Base-by-base conservation (phyloP, 64 coral and sea anemone species). In the Montipora cactus region DNA sequence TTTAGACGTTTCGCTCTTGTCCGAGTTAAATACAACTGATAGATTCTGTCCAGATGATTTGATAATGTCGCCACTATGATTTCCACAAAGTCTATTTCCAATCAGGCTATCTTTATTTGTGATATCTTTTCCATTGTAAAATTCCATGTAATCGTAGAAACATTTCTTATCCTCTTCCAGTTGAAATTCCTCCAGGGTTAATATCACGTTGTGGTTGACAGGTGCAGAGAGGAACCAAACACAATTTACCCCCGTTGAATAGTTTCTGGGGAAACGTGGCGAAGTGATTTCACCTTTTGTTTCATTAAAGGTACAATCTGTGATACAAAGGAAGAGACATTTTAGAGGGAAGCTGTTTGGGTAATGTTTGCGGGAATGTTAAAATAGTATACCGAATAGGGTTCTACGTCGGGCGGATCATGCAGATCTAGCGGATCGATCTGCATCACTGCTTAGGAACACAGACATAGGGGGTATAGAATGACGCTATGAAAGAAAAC, bases 101-200 rank as follows among this genome's bases (percentile, higher is more conserved):
- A 94, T 46, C 64, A 70, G 58, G 7, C 19, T 15, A 15, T 89
- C 68, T 15, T 84, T 23, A 0, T 79, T 70, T 1, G 77, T 71
- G 0, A 55, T 59, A 19, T 48, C 47, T 70, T 91, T 87, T 23
- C 95, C 95, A 59, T 97, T 84, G n/a, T 78, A 94, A 25, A 97
- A 16, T 18, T 90, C 72, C 25, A 97, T 49, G n/a, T 79, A 97
- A 89, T 97, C 95, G 46, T 97, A 97, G 57, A 94, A 94, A 55
- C 95, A 97, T 81, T 97, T 97, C 58, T 97, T 97, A 78, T 97
- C 95, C 44, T 70, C 71, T 5, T 97, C 92, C 23, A 97, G 83
- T n/a, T 75, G 7, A 22, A 97, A 97, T 48, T 97, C 67, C 0
- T 82, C 1, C 15, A 97, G n/a, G 18, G 52, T 21, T 14, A 97